Conservation (phyloP, 2,888 invertebrate species). For the Andrena marginata region DNA sequence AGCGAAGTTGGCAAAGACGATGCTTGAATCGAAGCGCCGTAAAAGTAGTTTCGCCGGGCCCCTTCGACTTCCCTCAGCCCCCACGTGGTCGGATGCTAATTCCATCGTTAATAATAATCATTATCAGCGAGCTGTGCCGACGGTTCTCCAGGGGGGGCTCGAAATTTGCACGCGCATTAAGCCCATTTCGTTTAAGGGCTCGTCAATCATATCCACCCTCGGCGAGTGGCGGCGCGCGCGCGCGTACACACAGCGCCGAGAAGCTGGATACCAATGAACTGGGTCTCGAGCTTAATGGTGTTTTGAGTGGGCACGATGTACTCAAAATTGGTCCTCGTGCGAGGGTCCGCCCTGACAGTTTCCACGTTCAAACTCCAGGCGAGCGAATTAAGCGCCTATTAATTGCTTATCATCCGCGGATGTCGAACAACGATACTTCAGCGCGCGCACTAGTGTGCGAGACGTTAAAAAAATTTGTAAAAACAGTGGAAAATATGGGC, state of each 20-base stretch:
- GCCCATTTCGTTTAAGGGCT: conserved; percentile 77
- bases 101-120: conserved; percentile 71
- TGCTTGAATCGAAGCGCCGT: neutral
- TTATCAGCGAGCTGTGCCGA: conserved; percentile 54
- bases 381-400: conserved; percentile 28
- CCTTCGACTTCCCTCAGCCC: conserved; percentile 13
- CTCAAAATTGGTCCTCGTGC: conserved; percentile 58
- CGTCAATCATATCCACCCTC: conserved; percentile 75
- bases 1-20: neutral
- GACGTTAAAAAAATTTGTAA: neutral
- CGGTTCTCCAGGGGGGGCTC: conserved; percentile 36
- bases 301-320: conserved; percentile 62
- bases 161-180: conserved; percentile 76
- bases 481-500: neutral
- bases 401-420: conserved; percentile 6
- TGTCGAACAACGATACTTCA: neutral
- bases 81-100: conserved; percentile 56
- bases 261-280: conserved; percentile 61
- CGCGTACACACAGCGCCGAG: conserved; percentile 27
- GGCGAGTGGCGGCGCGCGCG: conserved; percentile 28
- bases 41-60: conserved; percentile 8
- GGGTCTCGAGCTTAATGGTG: conserved; percentile 62
- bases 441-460: neutral
- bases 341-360: conserved; percentile 42
- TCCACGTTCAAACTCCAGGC: conserved; percentile 13